A percentile compares a stretch with the other conserved stretches of the same genome.
These are phyloP conservation scores for Bombus difficillimus DNA, from an alignment of 1,140 invertebrate species.

Conservation along the genomic window DNA sequence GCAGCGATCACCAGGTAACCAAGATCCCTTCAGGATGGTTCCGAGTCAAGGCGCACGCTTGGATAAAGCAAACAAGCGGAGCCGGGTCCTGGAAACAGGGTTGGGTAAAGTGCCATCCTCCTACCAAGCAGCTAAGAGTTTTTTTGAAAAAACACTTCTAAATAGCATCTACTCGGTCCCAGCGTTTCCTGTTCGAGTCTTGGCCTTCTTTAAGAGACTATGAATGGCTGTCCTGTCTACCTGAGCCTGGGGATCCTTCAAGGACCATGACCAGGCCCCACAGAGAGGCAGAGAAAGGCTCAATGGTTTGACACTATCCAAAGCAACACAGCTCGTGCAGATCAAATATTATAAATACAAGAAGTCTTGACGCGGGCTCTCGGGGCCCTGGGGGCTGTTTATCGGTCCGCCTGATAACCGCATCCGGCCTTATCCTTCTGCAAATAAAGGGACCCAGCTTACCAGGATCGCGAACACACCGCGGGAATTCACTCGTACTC, in stretches of 20 bases:
- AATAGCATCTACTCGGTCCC: conserved; percentile 30
- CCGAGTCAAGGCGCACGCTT: conserved; percentile 12
- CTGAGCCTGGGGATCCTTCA: conserved; percentile 35
- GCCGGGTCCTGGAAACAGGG: conserved; percentile 4
- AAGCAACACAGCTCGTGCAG: neutral
- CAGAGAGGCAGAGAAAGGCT: neutral
- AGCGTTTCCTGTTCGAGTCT: conserved; percentile 39
- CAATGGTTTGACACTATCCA: conserved; percentile 39
- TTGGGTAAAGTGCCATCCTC: conserved; percentile 9
- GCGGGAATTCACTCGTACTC: conserved; percentile 5
- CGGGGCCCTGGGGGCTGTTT: conserved; percentile 26
- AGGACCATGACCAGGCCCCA: conserved; percentile 33
- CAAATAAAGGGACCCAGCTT: conserved; percentile 53
- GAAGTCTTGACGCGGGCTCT: conserved; percentile 32
- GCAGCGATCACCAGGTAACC: conserved; percentile 8
- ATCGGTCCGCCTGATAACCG: conserved; percentile 65
- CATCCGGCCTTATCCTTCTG: conserved; percentile 65
- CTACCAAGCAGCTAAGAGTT: conserved; percentile 7
- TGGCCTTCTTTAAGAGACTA: conserved; percentile 10
- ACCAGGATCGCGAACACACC: neutral
- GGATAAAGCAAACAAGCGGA: neutral
- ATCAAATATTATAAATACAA: conserved; percentile 67
- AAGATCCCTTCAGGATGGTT: conserved; percentile 23
- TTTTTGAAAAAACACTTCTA: conserved; percentile 39
- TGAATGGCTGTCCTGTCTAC: conserved; percentile 61